Conservation (phyloP, 2,888 invertebrate species). For the Oligia strigilis region DNA sequence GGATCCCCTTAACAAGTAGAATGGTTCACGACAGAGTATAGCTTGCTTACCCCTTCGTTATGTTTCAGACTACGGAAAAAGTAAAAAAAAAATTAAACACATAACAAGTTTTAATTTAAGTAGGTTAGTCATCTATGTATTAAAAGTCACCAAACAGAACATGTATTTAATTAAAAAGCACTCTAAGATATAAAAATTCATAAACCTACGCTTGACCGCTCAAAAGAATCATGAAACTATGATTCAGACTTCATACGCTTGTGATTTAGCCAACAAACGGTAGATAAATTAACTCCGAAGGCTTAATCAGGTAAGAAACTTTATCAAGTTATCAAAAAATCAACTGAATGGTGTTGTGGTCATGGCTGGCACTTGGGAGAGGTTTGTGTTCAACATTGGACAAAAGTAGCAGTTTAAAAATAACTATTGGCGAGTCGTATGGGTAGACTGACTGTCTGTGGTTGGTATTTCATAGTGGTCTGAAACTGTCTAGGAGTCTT, state of each 20-base stretch:
- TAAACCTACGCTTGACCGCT: conserved; percentile 39
- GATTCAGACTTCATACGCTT: conserved; percentile 22
- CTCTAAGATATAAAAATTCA: conserved; percentile 4
- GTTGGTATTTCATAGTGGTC: no score
- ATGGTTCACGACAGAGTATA: no score
- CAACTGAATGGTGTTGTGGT: no score
- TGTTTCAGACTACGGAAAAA: no score
- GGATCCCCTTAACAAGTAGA: no score
- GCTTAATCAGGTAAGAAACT: background rate
- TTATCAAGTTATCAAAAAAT: background rate
- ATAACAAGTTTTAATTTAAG: background rate
- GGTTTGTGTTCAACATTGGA: background rate
- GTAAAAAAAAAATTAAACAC: no score
- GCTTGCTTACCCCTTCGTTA: no score
- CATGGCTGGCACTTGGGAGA: background rate
- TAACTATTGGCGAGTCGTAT: background rate
- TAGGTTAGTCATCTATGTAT: background rate
- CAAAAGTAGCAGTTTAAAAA: background rate
- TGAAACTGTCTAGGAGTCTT: background rate
- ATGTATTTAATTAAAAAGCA: conserved; percentile 12
- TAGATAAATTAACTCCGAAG: background rate
- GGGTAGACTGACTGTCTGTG: background rate
- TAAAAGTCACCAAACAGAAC: conserved; percentile 17
- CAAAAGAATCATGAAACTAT: conserved; percentile 19
- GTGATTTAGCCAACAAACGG: background rate